Evolutionary conservation across 2,797 vertebrate species (phyloP), one percentile per base, ranked within the genome.

Genomic region (Buceros bicornis): DNA sequence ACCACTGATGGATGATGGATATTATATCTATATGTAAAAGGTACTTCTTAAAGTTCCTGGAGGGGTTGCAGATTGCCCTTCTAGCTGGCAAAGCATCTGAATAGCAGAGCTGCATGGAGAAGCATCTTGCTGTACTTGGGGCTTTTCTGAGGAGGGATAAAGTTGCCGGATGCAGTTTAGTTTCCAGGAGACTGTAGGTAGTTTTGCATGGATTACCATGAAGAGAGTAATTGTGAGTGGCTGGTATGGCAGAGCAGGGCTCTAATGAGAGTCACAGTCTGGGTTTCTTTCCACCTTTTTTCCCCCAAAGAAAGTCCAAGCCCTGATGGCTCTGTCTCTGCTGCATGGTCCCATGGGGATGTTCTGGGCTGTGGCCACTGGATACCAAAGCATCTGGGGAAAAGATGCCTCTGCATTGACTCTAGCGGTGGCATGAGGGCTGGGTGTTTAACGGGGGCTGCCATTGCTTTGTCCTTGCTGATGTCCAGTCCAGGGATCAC

Each of bases 381-480:
- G 56, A 40, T 66, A 70, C n/a, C 22, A 74, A 29, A 76, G 54
- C 35, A 26, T 5, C 14, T 3, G 4, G 20, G 50, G 62, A 14
- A 19, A 35, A 81, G 53, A 8, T 53, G 48, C 12, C 90, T 11
- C 54, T 79, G 47, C 58, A 2, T 0, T 47, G 80, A 8, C 57
- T 50, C 10, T 3, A 26, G 20, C 0, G 0, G 15, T 73, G 86
- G 62, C 54, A 76, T 0, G 0, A 26, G n/a, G 47, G 31, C 16
- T 0, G 0, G 11, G 10, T 33, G 29, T 73, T 83, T 47, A 25
- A 17, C 0, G 0, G 31, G 16, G 24, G 18, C 56, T 73, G 51
- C 28, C 19, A 0, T 58, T 2, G 0, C 70, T 50, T 84, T 0
- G 0, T 57, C 37, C 37, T 82, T 43, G 72, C 50, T 73, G 35